These are phyloP conservation scores for Poeciliopsis prolifica DNA, from an alignment of 2,113 vertebrate species.

Conservation along the genomic window DNA sequence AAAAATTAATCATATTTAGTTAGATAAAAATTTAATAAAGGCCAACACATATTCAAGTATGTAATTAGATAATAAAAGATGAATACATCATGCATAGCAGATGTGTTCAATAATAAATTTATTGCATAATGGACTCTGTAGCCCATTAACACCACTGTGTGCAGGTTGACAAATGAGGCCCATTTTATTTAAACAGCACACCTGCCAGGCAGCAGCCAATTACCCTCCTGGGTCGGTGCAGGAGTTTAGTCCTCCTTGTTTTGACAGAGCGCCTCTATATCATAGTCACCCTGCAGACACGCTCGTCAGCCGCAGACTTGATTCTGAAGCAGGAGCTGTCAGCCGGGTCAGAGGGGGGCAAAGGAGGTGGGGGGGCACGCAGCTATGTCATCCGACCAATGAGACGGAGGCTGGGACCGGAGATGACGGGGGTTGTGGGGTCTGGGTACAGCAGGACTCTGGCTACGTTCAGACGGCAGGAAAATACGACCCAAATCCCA, in stretches of 20 bases:
- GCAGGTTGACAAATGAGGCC: slow-evolving; percentile 68
- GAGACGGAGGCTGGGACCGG: slow-evolving; percentile 18
- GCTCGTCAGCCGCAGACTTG: slow-evolving; percentile 63
- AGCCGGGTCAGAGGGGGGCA: slow-evolving; percentile 52
- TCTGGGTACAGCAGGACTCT: slow-evolving; percentile 7
- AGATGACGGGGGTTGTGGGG: no score
- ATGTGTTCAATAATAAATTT: slow-evolving; percentile 28
- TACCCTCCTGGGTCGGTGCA: slow-evolving; percentile 56
- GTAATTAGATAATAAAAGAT: slow-evolving; percentile 10
- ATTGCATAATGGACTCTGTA: slow-evolving; percentile 36
- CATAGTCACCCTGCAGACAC: slow-evolving; percentile 70
- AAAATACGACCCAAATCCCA: no score
- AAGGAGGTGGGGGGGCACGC: slow-evolving; percentile 35
- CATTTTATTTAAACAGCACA: slow-evolving; percentile 70
- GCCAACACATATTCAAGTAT: slow-evolving; percentile 11
- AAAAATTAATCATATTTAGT: neutral
- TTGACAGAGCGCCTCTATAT: slow-evolving; percentile 67
- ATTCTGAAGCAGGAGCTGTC: slow-evolving; percentile 70
- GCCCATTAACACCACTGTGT: slow-evolving; percentile 33
- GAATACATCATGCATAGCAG: slow-evolving; percentile 10
- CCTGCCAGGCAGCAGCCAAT: slow-evolving; percentile 69
- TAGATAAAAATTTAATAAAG: neutral
- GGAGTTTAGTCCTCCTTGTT: slow-evolving; percentile 52
- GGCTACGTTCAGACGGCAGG: slow-evolving; percentile 16
- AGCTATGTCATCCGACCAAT: slow-evolving; percentile 36